A percentile compares a stretch with the other conserved stretches of the same genome.
Evolutionary conservation across 2,888 invertebrate species (phyloP).

Genomic region (Gymnoscelis rufifasciata): DNA sequence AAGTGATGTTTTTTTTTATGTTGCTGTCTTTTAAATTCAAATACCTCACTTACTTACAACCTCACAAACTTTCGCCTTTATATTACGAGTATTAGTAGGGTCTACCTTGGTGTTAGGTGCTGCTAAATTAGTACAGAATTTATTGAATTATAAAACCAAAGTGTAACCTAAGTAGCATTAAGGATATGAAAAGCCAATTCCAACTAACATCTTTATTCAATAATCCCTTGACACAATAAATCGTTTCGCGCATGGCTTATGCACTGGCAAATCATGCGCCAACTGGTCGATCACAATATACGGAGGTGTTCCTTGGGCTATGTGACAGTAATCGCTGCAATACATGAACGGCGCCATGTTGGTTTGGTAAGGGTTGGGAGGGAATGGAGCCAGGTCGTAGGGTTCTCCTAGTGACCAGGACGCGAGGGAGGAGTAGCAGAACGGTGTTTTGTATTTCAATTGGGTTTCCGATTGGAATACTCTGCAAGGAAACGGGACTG

Average conservation of each 20-base stretch:
- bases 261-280: conserved; percentile 40
- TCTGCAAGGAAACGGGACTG: conserved; percentile 36
- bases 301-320: conserved; percentile 60
- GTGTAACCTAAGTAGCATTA: too few species aligned
- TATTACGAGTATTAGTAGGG: too few species aligned
- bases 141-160: too few species aligned
- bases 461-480: conserved; percentile 63
- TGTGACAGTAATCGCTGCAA: conserved; percentile 70
- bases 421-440: conserved; percentile 47
- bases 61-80: too few species aligned
- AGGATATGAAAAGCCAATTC: not conserved
- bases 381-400: conserved; percentile 59
- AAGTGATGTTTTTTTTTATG: too few species aligned
- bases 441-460: conserved; percentile 58
- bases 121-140: too few species aligned
- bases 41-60: too few species aligned
- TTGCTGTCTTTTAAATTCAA: too few species aligned
- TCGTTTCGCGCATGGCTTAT: conserved; percentile 42
- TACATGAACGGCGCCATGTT: conserved; percentile 72
- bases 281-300: conserved; percentile 60
- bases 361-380: conserved; percentile 67
- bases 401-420: conserved; percentile 60
- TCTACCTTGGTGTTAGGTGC: too few species aligned
- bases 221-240: conserved; percentile 54
- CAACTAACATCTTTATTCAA: not conserved